phyloP scores from a whole-genome alignment of 2,888 invertebrate genomes.

The Alitta virens region DNA sequence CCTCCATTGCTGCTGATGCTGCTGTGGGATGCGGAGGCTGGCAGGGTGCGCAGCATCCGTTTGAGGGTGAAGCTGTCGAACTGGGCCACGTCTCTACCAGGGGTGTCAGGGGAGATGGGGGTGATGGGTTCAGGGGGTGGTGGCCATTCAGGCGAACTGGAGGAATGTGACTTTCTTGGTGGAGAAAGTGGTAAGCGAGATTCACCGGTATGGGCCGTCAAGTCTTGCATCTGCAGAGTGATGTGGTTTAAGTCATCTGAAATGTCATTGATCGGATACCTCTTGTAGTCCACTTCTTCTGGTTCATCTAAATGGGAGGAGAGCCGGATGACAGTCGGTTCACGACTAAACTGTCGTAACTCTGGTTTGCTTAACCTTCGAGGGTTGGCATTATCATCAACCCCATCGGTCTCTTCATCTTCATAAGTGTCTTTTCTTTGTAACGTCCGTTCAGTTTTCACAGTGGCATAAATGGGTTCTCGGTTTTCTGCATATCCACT shows the following conservation, averaged over 20 bases:
- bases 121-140: constrained; percentile 42
- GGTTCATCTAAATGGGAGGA: constrained; percentile 7
- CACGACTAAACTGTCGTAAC: constrained; percentile 31
- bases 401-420: not conserved
- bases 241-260: constrained; percentile 1
- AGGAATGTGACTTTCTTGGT: constrained; percentile 51
- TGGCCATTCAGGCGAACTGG: constrained; percentile 49
- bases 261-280: constrained; percentile 12
- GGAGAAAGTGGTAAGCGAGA: constrained; percentile 14
- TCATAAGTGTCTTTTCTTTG: constrained; percentile 12
- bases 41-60: constrained; percentile 91
- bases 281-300: constrained; percentile 1
- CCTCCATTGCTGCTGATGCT: not conserved
- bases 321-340: constrained; percentile 23
- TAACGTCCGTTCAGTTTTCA: constrained; percentile 15
- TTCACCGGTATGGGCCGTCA: not conserved
- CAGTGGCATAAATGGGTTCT: not conserved
- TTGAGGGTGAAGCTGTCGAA: constrained; percentile 84
- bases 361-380: constrained; percentile 17
- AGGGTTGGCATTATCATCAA: constrained; percentile 3
- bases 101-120: constrained; percentile 26
- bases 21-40: constrained; percentile 48
- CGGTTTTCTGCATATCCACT: not conserved
- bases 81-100: constrained; percentile 48
- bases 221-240: not conserved